Conservation (phyloP, 2,888 invertebrate genomes). For the Acleris literana region DNA sequence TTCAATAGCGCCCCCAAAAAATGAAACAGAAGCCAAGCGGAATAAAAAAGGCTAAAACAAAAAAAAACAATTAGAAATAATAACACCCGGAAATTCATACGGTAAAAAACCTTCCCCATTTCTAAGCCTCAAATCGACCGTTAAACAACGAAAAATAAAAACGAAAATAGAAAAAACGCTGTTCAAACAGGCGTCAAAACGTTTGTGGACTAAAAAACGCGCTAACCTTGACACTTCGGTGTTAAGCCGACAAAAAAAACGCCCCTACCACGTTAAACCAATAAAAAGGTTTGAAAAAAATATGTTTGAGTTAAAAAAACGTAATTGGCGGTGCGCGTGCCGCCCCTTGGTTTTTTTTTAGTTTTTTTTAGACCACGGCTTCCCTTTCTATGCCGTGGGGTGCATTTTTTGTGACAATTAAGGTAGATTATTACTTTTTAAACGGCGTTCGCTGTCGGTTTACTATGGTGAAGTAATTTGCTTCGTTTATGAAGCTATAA, state of each 20-base stretch:
- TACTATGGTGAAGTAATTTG: constrained; percentile 54
- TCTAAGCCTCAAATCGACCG: constrained; percentile 57
- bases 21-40: not conserved
- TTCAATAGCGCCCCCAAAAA: not conserved
- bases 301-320: constrained; percentile 66
- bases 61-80: constrained; percentile 39
- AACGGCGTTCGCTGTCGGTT: constrained; percentile 45
- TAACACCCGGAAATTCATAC: constrained; percentile 37
- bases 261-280: constrained; percentile 67
- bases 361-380: constrained; percentile 50
- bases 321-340: constrained; percentile 78
- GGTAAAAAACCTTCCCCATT: constrained; percentile 50
- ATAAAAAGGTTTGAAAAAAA: constrained; percentile 70
- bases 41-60: constrained; percentile 28
- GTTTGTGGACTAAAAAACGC: constrained; percentile 48
- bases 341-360: constrained; percentile 66
- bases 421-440: constrained; percentile 64
- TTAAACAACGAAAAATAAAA: constrained; percentile 68
- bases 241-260: constrained; percentile 62
- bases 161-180: constrained; percentile 13
- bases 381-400: constrained; percentile 60
- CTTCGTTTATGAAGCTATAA: constrained; percentile 41
- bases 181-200: constrained; percentile 29
- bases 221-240: constrained; percentile 67
- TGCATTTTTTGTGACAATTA: constrained; percentile 77